A percentile compares a stretch with the other conserved stretches of the same genome.
Conservation (phyloP, 2,797 vertebrate genomes). For the Bovichtus diacanthus region DNA sequence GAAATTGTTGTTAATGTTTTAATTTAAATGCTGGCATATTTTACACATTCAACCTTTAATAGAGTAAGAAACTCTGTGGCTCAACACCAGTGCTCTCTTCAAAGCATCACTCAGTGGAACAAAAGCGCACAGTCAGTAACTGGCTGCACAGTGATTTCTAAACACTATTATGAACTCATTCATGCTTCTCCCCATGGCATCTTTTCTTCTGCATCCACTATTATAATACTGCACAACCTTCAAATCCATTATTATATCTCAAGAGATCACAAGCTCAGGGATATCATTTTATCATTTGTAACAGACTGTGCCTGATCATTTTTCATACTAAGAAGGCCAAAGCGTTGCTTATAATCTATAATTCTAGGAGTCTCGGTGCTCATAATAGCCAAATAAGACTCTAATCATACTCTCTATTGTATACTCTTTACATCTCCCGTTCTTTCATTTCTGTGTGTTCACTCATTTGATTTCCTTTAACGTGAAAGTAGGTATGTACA, state of each 20-base stretch:
- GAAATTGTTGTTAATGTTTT: too few species aligned
- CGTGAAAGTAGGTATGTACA: not conserved
- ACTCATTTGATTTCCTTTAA: not conserved
- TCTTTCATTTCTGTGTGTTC: not conserved
- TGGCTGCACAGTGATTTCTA: conserved; percentile 12
- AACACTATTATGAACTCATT: conserved; percentile 8
- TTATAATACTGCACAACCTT: conserved; percentile 16
- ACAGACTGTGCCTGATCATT: not conserved
- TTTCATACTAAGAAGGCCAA: conserved; percentile 2
- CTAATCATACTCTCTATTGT: not conserved
- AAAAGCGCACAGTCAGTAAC: conserved; percentile 37
- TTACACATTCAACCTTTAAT: too few species aligned
- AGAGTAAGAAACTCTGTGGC: conserved; percentile 30
- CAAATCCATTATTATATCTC: conserved; percentile 18
- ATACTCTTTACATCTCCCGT: not conserved
- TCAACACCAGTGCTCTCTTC: conserved; percentile 33
- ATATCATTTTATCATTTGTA: conserved; percentile 10
- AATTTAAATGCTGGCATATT: too few species aligned
- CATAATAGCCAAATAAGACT: not conserved
- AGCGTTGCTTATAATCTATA: conserved; percentile 1
- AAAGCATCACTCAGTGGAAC: conserved; percentile 21
- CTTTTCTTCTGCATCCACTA: conserved; percentile 3
- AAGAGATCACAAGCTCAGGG: conserved; percentile 6
- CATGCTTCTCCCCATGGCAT: not conserved
- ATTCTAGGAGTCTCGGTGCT: not conserved